phyloP scores from a whole-genome alignment of 2,888 invertebrate species.

The Drosophila fungiperda region DNA sequence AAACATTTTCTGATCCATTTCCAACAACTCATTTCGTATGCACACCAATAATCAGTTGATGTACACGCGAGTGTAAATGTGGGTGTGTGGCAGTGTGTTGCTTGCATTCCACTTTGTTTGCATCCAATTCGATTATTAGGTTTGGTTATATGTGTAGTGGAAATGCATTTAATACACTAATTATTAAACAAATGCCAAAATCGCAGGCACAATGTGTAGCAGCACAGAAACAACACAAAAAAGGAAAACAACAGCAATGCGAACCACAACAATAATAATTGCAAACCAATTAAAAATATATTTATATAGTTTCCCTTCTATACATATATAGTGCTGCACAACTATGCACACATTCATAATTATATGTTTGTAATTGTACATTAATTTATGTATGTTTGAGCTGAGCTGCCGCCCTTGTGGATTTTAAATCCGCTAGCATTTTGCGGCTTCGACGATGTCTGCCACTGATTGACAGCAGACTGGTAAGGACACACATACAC shows the following conservation, averaged over 20 bases:
- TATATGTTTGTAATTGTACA: slow-evolving; percentile 4
- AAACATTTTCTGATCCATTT: slow-evolving; percentile 27
- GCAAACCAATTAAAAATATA: slow-evolving; percentile 73
- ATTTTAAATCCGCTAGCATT: slow-evolving; percentile 41
- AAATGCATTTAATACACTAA: slow-evolving; percentile 65
- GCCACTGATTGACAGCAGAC: slow-evolving; percentile 56
- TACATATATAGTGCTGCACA: background rate
- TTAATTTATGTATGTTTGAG: slow-evolving; percentile 10
- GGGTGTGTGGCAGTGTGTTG: background rate
- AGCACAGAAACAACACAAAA: slow-evolving; percentile 12
- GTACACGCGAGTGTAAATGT: background rate
- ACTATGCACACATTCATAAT: slow-evolving; percentile 5
- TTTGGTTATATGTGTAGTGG: slow-evolving; percentile 31
- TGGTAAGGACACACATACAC: slow-evolving; percentile 39
- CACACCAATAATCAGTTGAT: slow-evolving; percentile 44
- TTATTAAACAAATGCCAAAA: slow-evolving; percentile 61
- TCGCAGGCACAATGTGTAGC: slow-evolving; percentile 12
- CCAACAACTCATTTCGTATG: slow-evolving; percentile 10
- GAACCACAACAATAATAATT: slow-evolving; percentile 73
- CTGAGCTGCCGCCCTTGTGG: slow-evolving; percentile 17
- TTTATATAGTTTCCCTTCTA: slow-evolving; percentile 44
- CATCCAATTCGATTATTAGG: slow-evolving; percentile 45
- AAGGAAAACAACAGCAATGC: slow-evolving; percentile 12
- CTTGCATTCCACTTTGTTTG: slow-evolving; percentile 23
- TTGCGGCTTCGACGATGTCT: slow-evolving; percentile 49